phyloP scores from a whole-genome alignment of 2,113 vertebrate species.

The Glareola pratincola region DNA sequence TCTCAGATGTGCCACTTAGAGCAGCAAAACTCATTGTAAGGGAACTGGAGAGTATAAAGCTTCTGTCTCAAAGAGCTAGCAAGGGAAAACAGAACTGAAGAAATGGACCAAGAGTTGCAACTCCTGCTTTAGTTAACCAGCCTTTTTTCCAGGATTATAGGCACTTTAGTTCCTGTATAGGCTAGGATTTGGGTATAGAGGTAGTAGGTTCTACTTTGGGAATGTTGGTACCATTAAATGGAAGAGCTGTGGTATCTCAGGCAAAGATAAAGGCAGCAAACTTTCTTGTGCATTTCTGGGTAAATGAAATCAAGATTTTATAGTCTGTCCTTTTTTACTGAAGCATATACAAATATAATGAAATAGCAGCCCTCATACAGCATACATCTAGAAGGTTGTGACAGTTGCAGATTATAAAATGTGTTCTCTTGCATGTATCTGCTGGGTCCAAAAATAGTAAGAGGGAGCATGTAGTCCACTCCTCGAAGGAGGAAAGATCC shows the following conservation, averaged over 20 bases:
- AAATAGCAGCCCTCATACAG: neutral
- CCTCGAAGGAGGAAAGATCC: neutral
- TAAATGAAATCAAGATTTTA: neutral
- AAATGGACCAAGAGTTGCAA: neutral
- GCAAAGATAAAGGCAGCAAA: neutral
- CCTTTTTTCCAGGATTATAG: neutral
- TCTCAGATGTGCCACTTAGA: neutral
- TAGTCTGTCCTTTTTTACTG: neutral
- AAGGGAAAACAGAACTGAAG: neutral
- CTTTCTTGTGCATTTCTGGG: neutral
- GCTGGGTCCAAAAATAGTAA: neutral
- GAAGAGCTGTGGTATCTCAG: neutral
- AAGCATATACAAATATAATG: neutral
- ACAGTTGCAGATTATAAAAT: neutral
- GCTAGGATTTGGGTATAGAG: neutral
- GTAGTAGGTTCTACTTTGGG: neutral
- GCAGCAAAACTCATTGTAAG: neutral
- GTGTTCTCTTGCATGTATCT: neutral
- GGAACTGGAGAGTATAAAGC: neutral
- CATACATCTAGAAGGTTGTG: neutral
- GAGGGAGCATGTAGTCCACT: rapidly evolving
- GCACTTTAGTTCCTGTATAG: neutral
- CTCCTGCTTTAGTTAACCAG: neutral
- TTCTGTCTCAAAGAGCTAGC: neutral
- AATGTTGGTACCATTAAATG: neutral